Evolutionary conservation across 2,888 invertebrate species (phyloP), one percentile per base, ranked within the genome.

Genomic region (Aradus depressus): DNA sequence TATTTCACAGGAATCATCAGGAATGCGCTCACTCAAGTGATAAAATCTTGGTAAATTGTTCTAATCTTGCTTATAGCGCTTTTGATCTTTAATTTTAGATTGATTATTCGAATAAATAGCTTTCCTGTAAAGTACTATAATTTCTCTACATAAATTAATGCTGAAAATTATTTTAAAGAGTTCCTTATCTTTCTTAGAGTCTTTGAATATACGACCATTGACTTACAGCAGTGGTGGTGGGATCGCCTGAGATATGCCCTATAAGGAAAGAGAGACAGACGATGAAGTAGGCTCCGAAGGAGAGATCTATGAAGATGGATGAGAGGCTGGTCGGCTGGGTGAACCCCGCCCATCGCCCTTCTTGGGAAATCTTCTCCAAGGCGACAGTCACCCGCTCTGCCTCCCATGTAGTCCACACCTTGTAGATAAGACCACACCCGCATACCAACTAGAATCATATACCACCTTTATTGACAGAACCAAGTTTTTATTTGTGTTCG

Each of bases 301-400:
- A 72, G 43, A 79, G 75, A 58, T 80, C 78, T 2, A 79, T 79
- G 55, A 79, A 77, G 26, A 79, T 73, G 12, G 79, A 75, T 1
- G 83, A 83, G 32, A 80, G 74, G 22, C 75, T 72, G 62, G 80
- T 80, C 81, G 83, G 82, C 0, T 83, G 82, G 58, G 84, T 75
- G 41, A 80, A 84, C 60, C 77, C 81, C 56, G 83, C 71, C 25
- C 83, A 72, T 28, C 80, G 79, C n/a, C n/a, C n/a, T 4, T 34
- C 35, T 22, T 19, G 16, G 23, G 82, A 83, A 52, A 79, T 66
- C 68, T 81, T 83, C 68, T 82, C 79, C 57, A 82, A 72, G 61
- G 77, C 75, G 57, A 80, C 72, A 62, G 78, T 77, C 59, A 83
- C 69, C 48, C 81, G 73, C 39, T 75, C 73, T 53, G 82, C 80